Evolutionary conservation across 2,797 vertebrate species (phyloP).

Genomic region (Bovichtus variegatus): DNA sequence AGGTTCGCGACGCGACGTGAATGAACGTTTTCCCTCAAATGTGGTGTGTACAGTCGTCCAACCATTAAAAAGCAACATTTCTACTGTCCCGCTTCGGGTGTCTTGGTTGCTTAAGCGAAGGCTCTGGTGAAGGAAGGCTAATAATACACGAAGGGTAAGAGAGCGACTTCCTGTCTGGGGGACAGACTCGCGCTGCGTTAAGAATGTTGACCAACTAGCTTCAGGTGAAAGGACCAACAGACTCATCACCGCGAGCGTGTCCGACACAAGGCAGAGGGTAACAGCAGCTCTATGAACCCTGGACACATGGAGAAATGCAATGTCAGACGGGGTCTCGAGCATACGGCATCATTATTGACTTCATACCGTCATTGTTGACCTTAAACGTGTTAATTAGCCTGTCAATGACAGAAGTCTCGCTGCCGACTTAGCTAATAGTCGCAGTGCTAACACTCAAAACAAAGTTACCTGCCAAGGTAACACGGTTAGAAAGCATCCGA

Average conservation of each 20-base stretch:
- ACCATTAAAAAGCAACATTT: neutral
- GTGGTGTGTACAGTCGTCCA: neutral
- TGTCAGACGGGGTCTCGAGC: accelerated
- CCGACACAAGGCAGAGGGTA: slow-evolving; percentile 9
- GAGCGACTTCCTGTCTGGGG: neutral
- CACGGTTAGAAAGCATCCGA: neutral
- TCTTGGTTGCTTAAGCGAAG: neutral
- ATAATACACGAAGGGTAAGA: neutral
- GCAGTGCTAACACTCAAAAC: slow-evolving; percentile 22
- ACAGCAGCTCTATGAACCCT: neutral
- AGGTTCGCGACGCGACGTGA: neutral
- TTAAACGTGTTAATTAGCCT: neutral
- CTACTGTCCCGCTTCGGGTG: neutral
- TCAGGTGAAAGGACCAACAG: slow-evolving; percentile 49
- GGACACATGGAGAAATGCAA: neutral
- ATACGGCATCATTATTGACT: neutral
- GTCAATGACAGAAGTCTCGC: neutral
- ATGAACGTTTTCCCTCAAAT: neutral
- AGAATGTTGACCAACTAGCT: neutral
- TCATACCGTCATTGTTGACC: neutral
- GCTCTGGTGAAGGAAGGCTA: neutral
- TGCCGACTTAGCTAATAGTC: slow-evolving; percentile 13
- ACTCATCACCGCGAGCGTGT: slow-evolving; percentile 18
- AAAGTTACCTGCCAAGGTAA: slow-evolving; percentile 14
- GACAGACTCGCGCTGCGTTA: neutral